Evolutionary conservation across 2,113 vertebrate species (phyloP).

Genomic region (Phocoena sinus): DNA sequence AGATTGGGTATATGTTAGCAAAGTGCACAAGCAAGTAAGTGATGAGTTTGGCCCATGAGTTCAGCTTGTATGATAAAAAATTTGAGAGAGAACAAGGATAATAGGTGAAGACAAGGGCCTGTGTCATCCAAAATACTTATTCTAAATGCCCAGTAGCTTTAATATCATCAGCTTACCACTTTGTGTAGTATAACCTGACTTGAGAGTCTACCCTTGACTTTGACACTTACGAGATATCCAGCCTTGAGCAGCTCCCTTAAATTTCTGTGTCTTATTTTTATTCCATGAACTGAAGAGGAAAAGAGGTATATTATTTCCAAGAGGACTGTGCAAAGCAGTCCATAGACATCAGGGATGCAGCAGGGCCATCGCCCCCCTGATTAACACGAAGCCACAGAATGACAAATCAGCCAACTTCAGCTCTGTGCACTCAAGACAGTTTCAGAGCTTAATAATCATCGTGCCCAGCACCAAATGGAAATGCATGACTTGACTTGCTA

Average conservation of each 20-base stretch:
- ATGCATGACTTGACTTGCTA: conserved; percentile 21
- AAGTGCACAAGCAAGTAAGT: neutral
- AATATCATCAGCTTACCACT: neutral
- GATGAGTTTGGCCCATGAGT: neutral
- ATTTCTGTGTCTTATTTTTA: neutral
- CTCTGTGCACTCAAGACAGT: neutral
- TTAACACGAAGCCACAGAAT: neutral
- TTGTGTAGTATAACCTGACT: neutral
- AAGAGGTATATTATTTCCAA: neutral
- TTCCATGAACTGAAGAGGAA: neutral
- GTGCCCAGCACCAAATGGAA: neutral
- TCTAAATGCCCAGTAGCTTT: neutral
- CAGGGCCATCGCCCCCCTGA: neutral
- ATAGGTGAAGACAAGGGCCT: neutral
- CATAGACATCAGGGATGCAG: neutral
- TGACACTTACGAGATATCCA: neutral
- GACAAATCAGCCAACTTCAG: conserved; percentile 16
- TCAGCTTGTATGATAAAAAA: neutral
- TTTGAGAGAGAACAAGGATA: neutral
- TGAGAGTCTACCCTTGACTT: neutral
- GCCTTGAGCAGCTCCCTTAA: neutral
- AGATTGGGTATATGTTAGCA: neutral
- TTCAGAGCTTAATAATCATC: conserved; percentile 24
- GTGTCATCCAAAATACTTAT: neutral
- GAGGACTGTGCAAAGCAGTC: neutral